Evolutionary conservation across 2,888 invertebrate genomes (phyloP).

Genomic region (Dermolepida albohirtum): DNA sequence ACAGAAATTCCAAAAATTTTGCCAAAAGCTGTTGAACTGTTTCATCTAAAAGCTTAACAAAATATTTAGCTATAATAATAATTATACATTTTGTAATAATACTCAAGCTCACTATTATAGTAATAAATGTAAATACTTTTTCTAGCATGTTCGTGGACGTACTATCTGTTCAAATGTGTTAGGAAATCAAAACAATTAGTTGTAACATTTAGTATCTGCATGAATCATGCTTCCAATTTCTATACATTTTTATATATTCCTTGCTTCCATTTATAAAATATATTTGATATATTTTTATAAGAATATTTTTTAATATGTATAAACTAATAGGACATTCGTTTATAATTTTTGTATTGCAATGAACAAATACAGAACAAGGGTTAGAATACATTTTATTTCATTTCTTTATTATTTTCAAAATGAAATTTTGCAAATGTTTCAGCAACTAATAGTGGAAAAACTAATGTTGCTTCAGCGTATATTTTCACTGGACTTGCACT

Average conservation of each 20-base stretch:
- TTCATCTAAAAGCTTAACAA: conserved; percentile 55
- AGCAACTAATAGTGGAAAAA: conserved; percentile 94
- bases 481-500: conserved; percentile 92
- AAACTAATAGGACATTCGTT: conserved; percentile 12
- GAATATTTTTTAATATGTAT: conserved; percentile 24
- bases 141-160: not conserved
- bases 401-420: conserved; percentile 48
- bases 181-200: not conserved
- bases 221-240: conserved; percentile 5
- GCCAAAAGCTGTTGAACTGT: conserved; percentile 79
- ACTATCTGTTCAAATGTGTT: not conserved
- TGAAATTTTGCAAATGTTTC: conserved; percentile 92
- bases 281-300: conserved; percentile 34
- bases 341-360: conserved; percentile 32
- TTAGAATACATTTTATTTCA: conserved; percentile 21
- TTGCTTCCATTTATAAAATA: conserved; percentile 33
- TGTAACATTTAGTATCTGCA: not conserved
- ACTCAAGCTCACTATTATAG: conserved; percentile 32
- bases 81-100: conserved; percentile 25
- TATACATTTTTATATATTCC: conserved; percentile 16
- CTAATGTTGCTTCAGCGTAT: conserved; percentile 92
- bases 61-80: not conserved
- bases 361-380: conserved; percentile 22
- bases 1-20: conserved; percentile 89
- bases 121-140: conserved; percentile 25